Evolutionary conservation across 2,797 vertebrate species (phyloP), one percentile per base, ranked within the genome.

Genomic region (Melanogrammus aeglefinus): DNA sequence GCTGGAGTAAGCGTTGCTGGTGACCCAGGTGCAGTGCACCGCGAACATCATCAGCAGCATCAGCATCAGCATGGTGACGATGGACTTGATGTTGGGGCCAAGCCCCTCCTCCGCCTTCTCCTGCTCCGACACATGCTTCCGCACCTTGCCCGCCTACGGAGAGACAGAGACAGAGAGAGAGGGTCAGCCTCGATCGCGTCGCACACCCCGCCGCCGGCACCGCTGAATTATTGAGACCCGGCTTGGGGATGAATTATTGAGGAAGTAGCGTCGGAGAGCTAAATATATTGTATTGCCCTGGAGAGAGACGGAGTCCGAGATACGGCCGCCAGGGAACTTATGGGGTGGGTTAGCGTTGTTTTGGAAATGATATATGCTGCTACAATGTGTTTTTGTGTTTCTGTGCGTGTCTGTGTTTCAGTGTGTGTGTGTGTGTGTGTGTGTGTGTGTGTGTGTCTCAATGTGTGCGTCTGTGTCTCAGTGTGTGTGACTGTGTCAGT

Each of bases 21-120:
- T 95, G 75, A 99, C 98, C 98, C 98, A 99, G 4, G 98, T 99
- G 90, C 98, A 99, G 91, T 99, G 98, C 29, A 99, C 98, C 1
- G 97, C 98, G 74, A 99, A 99, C 98, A 99, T 99, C 98, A 99
- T 99, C 78, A 99, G 88, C 72, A 99, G 87, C 98, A 99, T 99
- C 75, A 99, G 86, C 97, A 99, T 98, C 79, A 99, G 87, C 98
- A 99, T 99, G 75, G 97, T 99, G 33, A 99, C 98, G 4, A 99
- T 97, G 86, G 97, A 99, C 89, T 99, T 99, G 85, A 99, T 96
- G 88, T 99, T 99, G 0, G 98, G 97, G 9, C 98, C 98, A 80
- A 99, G 83, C 9, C 98, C 97, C 86, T 99, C 98, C 89, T 99
- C 98, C 0, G 96, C 94, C 79, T 97, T 97, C 90, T 99, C 97